phyloP scores from a whole-genome alignment of 2,888 invertebrate species.

The Drosophila meridionalis region DNA sequence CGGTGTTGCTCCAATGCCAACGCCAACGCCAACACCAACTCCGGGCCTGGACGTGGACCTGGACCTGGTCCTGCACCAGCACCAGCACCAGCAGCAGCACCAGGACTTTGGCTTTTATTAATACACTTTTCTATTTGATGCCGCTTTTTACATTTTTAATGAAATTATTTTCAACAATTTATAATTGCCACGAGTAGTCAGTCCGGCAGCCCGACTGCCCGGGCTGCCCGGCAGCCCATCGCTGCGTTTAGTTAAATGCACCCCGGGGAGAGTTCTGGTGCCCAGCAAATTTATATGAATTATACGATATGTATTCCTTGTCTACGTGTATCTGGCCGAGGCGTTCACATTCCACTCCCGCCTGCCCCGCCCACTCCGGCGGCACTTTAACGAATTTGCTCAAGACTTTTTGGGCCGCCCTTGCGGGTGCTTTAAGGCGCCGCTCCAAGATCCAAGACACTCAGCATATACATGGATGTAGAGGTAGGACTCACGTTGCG shows the following conservation, averaged over 20 bases:
- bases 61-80: constrained; percentile 33
- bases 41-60: constrained; percentile 22
- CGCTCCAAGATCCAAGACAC: background rate
- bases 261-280: constrained; percentile 72
- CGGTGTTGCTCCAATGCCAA: background rate
- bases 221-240: constrained; percentile 22
- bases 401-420: background rate
- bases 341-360: background rate
- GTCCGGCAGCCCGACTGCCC: background rate
- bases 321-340: constrained; percentile 21
- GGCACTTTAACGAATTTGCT: background rate
- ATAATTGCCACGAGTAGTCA: constrained; percentile 76
- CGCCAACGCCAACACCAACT: constrained; percentile 1
- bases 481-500: too few species aligned
- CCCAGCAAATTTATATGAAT: constrained; percentile 69
- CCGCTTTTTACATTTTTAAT: constrained; percentile 79
- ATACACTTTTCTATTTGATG: constrained; percentile 64
- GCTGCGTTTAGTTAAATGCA: constrained; percentile 72
- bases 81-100: constrained; percentile 20
- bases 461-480: too few species aligned
- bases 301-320: constrained; percentile 55
- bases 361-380: background rate
- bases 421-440: background rate
- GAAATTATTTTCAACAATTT: constrained; percentile 81
- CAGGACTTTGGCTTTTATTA: constrained; percentile 53